Percentiles rank a stretch among this genome's conserved stretches.
phyloP scores from a whole-genome alignment of 2,888 invertebrate genomes.

The Merodon equestris region DNA sequence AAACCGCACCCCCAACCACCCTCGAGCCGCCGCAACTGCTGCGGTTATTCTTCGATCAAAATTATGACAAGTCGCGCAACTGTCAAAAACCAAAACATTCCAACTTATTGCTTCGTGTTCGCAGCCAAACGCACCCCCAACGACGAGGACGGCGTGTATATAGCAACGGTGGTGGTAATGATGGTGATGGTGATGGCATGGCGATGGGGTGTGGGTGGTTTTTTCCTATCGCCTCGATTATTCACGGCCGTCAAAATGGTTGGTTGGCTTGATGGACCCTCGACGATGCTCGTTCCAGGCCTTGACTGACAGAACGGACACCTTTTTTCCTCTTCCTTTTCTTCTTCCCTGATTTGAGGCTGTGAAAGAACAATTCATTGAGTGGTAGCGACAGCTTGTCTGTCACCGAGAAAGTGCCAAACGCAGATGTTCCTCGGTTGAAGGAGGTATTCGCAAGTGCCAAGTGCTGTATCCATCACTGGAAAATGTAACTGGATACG shows the following conservation, averaged over 20 bases:
- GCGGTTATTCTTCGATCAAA: conserved; percentile 64
- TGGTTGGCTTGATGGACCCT: conserved; percentile 58
- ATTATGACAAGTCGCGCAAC: conserved; percentile 69
- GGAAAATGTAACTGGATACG: conserved; percentile 32
- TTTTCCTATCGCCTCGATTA: conserved; percentile 34
- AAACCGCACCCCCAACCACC: conserved; percentile 46
- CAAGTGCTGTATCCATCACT: conserved; percentile 48
- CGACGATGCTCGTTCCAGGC: conserved; percentile 27
- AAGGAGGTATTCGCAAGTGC: conserved; percentile 35
- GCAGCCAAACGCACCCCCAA: conserved; percentile 49
- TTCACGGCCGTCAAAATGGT: conserved; percentile 63
- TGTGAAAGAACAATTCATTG: not conserved
- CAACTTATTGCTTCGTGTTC: conserved; percentile 64
- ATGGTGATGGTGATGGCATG: not conserved
- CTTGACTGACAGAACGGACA: conserved; percentile 40
- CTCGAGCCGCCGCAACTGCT: conserved; percentile 9
- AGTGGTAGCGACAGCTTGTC: conserved; percentile 68
- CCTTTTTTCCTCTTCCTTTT: conserved; percentile 4
- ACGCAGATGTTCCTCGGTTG: conserved; percentile 38
- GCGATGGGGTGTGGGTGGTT: conserved; percentile 5
- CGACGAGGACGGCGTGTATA: not conserved
- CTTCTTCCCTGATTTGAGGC: conserved; percentile 11
- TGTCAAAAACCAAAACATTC: conserved; percentile 68
- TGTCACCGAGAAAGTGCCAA: conserved; percentile 62
- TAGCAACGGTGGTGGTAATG: conserved; percentile 3